Evolutionary conservation across 2,797 vertebrate species (phyloP), one percentile per base, ranked within the genome.

Genomic region (Novumbra hubbsi): DNA sequence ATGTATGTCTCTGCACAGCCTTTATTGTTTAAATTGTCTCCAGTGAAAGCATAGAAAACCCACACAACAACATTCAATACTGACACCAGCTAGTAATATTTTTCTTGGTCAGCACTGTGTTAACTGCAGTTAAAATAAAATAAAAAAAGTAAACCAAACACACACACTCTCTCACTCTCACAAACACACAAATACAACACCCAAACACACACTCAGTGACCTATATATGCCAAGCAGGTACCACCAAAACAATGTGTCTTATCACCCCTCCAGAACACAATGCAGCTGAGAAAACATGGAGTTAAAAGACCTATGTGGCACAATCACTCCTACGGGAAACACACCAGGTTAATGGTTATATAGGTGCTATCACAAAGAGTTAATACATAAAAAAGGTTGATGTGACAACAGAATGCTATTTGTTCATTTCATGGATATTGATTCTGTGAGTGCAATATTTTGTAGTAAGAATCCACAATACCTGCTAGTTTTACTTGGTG

Each of bases 171-270:
- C 19, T 8, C 9, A 45, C 32, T 60, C 57, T 70, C 17, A 49
- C 55, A 28, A 8, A 30, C 57, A 27, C 48, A 30, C 60, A 73
- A 71, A 66, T 57, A 68, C 73, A 77, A 68, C 64, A 77, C 76
- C 64, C 21, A 45, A 64, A 76, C 15, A 49, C 50, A 68, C 24
- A 17, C 49, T 27, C 50, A 38, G 76, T 87, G 88, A 85, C 82
- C 75, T 81, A 81, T 76, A 85, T 87, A 75, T 81, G 74, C 72
- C 75, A 55, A n/a, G 50, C 50, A 71, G 73, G 70, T 71, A 85
- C 71, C 73, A 49, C 32, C 21, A 17, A 68, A 83, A 90, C 82
- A 88, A 85, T 76, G 5, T 28, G 11, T 74, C 72, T 85, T 83
- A 86, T 86, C 78, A 83, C 32, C 55, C 67, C 73, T 71, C 70